A percentile compares a stretch with the other conserved stretches of the same genome.
phyloP scores from a whole-genome alignment of 2,797 vertebrate genomes.

The Muscicapa comitata region DNA sequence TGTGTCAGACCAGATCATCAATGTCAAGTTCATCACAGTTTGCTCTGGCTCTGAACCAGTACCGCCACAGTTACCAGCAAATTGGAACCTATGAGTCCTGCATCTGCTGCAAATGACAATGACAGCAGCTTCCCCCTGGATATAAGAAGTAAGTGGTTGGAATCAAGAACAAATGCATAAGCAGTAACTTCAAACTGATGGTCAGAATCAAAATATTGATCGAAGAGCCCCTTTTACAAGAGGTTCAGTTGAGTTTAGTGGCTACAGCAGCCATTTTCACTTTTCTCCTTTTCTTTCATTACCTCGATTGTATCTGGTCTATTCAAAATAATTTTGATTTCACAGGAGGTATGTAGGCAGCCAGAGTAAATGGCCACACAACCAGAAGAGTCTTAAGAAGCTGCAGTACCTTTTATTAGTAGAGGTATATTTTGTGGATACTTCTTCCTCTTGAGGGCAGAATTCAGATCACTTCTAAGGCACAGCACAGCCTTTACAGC shows the following conservation, averaged over 20 bases:
- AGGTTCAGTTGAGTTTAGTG: not conserved
- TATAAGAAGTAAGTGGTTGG: not conserved
- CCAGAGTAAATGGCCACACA: not conserved
- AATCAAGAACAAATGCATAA: not conserved
- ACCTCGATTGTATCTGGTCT: not conserved
- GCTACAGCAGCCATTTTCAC: not conserved
- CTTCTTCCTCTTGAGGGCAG: not conserved
- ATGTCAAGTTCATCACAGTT: not conserved
- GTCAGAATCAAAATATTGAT: not conserved
- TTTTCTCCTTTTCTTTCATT: not conserved
- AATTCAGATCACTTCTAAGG: not conserved
- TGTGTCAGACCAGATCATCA: not conserved
- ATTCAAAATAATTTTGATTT: not conserved
- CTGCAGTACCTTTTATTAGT: not conserved
- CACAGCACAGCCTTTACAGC: not conserved
- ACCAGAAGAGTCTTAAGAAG: not conserved
- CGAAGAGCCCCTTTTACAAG: not conserved
- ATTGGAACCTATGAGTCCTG: not conserved
- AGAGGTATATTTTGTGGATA: not conserved
- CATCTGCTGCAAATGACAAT: not conserved
- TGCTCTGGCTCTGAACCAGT: not conserved
- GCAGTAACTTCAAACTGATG: not conserved
- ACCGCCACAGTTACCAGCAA: accelerated
- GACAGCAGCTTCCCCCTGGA: not conserved
- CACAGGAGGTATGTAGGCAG: not conserved